phyloP scores from a whole-genome alignment of 1,140 invertebrate genomes.

The Telenomus remus region DNA sequence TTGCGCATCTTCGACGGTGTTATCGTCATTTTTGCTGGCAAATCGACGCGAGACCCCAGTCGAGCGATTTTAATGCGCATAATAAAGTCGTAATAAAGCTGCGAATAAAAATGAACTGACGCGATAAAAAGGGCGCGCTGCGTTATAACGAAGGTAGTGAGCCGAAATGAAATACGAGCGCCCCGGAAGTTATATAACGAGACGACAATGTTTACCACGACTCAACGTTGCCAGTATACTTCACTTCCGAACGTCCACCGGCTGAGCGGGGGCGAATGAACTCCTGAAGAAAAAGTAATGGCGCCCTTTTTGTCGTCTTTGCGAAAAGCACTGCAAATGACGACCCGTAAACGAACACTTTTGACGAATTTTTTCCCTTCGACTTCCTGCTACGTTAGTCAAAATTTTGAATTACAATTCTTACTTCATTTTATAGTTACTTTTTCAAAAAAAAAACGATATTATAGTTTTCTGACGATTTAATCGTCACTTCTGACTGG shows the following conservation, averaged over 20 bases:
- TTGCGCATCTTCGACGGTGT: constrained; percentile 49
- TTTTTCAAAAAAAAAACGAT: no score
- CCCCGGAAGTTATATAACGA: constrained; percentile 61
- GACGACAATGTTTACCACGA: constrained; percentile 65
- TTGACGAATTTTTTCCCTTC: no score
- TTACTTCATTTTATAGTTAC: no score
- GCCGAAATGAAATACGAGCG: constrained; percentile 54
- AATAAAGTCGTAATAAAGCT: constrained; percentile 56
- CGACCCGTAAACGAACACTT: background rate
- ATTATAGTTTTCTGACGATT: no score
- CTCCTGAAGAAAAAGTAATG: constrained; percentile 12
- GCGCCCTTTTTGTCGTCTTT: constrained; percentile 1
- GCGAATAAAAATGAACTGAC: constrained; percentile 55
- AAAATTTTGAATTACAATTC: no score
- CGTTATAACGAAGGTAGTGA: constrained; percentile 39
- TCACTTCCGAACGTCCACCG: background rate
- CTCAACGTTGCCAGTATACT: constrained; percentile 11
- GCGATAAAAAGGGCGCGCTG: constrained; percentile 49
- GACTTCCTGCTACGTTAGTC: no score
- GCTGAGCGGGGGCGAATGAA: background rate
- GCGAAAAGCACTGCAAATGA: constrained; percentile 13
- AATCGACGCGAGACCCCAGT: constrained; percentile 44
- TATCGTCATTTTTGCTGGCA: constrained; percentile 48
- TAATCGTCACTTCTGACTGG: no score
- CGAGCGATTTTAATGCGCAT: constrained; percentile 51